A percentile compares a stretch with the other conserved stretches of the same genome.
These are phyloP conservation scores for Tenthredo notha DNA, from an alignment of 2,888 invertebrate genomes.

Conservation along the genomic window DNA sequence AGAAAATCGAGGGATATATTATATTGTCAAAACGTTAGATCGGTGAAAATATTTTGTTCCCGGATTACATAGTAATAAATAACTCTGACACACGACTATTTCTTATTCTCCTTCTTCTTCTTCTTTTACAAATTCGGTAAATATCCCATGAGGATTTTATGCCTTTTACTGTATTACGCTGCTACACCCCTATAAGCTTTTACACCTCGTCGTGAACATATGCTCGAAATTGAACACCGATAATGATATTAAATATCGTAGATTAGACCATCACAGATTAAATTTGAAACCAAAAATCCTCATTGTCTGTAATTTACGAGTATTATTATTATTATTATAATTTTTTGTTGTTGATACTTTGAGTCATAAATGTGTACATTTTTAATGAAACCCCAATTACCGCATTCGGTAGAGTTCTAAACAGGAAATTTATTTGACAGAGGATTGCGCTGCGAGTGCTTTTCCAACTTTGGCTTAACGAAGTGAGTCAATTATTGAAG, in stretches of 20 bases:
- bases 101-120: neutral
- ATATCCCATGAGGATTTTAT: neutral
- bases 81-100: neutral
- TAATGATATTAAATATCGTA: neutral
- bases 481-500: neutral
- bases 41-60: neutral
- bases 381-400: neutral
- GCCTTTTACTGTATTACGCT: neutral
- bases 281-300: neutral
- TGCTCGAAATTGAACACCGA: neutral
- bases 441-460: neutral
- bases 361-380: neutral
- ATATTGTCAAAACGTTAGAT: neutral
- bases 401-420: neutral
- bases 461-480: neutral
- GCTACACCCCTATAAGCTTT: neutral
- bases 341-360: neutral
- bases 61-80: neutral
- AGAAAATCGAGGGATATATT: neutral
- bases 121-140: neutral
- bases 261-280: neutral
- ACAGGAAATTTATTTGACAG: neutral
- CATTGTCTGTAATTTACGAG: neutral
- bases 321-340: too few species aligned
- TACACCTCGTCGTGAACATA: neutral